Evolutionary conservation across 2,888 invertebrate species (phyloP), one percentile per base, ranked within the genome.

Genomic region (Entomobrya multifasciata): DNA sequence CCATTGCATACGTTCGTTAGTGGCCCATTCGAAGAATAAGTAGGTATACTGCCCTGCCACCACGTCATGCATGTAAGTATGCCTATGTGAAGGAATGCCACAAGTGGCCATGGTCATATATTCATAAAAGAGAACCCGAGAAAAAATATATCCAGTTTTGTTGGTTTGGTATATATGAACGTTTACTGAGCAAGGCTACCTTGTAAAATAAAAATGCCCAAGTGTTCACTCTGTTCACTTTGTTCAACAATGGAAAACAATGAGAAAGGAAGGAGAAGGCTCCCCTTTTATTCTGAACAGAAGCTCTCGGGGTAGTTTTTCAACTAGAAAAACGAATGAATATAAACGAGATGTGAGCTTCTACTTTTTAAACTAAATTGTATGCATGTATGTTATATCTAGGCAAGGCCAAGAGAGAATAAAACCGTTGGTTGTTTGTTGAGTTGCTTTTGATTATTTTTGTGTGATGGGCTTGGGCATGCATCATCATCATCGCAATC

Each of bases 91-190:
- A 22, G 83, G 67, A 84, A 84, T 77, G 78, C 84, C 84, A 84
- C 84, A 84, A 84, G 84, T 84, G 84, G 77, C 47, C 36, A 55
- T 62, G 62, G 25, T 17, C 44, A 27, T n/a, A n/a, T n/a, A n/a
- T n/a, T n/a, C n/a, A 60, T 17, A 36, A 6, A 36, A 8, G 36
- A 36, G 36, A 36, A 52, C 11, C 20, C 13, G 20, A 60, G 22
- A 60, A 60, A 13, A 17, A 74, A 10, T n/a, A n/a, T 72, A 47
- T 20, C 41, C 22, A 27, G 76, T 55, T 36, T 36, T 36, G 36
- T 36, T 36, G 44, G 47, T 47, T 77, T 10, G 20, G 30, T 55
- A 17, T 8, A 52, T 44, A 3, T 3, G 1, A 55, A 8, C 47
- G 25, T 41, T n/a, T 20, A 15, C 8, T 41, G 17, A 13, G 10